phyloP scores from a whole-genome alignment of 2,888 invertebrate species.

The Spisula subtruncata region DNA sequence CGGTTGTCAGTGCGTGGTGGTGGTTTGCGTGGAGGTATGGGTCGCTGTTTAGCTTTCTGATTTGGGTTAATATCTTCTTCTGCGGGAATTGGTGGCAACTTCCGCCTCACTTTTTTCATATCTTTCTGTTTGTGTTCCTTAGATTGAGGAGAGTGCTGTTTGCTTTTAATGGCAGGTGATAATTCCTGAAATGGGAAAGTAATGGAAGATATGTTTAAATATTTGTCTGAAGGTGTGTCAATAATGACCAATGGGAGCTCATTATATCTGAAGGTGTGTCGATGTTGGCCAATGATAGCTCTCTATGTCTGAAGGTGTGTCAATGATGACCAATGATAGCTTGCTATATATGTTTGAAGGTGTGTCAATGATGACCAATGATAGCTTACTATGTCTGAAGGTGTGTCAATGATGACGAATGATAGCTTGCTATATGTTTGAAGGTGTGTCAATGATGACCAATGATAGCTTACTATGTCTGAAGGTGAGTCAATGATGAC shows the following conservation, averaged over 20 bases:
- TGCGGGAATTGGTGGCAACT: conserved; percentile 82
- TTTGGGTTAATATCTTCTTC: conserved; percentile 78
- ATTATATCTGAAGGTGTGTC: not conserved
- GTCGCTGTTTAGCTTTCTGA: conserved; percentile 65
- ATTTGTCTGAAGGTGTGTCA: no score
- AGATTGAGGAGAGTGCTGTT: conserved; percentile 53
- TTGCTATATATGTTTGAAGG: no score
- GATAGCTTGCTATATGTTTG: no score
- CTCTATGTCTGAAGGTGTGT: no score
- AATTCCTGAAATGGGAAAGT: conserved; percentile 41
- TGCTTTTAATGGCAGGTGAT: conserved; percentile 38
- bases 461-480: no score
- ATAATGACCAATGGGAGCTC: not conserved
- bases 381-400: no score
- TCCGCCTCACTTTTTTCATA: conserved; percentile 79
- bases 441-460: no score
- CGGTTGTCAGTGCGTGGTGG: conserved; percentile 64
- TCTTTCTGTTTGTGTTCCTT: conserved; percentile 72
- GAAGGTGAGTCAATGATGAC: no score
- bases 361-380: no score
- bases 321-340: no score
- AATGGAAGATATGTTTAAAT: no score
- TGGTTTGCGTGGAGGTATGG: conserved; percentile 67
- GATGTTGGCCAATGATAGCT: not conserved
- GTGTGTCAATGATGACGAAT: no score